Evolutionary conservation across 2,797 vertebrate species (phyloP), one percentile per base, ranked within the genome.

Genomic region (Sylvilagus floridanus): DNA sequence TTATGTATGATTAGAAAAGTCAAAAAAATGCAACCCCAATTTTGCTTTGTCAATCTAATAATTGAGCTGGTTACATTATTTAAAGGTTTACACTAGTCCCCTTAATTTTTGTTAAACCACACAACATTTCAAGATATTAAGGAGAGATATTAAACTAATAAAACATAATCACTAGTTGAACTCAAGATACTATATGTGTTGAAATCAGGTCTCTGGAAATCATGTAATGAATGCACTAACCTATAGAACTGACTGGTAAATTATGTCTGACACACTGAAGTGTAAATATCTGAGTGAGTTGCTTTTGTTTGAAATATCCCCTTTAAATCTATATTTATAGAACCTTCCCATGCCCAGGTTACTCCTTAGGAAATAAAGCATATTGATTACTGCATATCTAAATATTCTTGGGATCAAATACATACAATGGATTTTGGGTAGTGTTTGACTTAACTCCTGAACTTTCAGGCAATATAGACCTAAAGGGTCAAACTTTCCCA

Each of bases 241-340:
- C 60, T 94, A 50, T 52, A n/a, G 2, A 92, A 95, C 47, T 91
- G 54, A 65, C 5, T 50, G 54, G 76, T 75, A 26, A 83, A 81
- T n/a, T 2, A 71, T 73, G 0, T 71, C 35, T 93, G 87, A 89
- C 14, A 85, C 3, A 22, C n/a, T 3, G 35, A 96, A 81, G 17
- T 93, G 1, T 88, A 78, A 28, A 37, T 89, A 37, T 71, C 7
- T 22, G 16, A 1, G 0, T 75, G 2, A 42, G 5, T 47, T 86
- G 6, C 7, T 94, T 91, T 85, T 30, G 5, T 66, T 93, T 94
- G 37, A 90, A 82, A 1, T 2, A 72, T 91, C 10, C 28, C 79
- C 35, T 94, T 35, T 13, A 28, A 84, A 91, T 7, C 6, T 69
- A 81, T 2, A 85, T 90, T 60, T 79, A 32, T 32, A 54, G 50